These are phyloP conservation scores for Pomacea maculata DNA, from an alignment of 1,140 invertebrate genomes.

Conservation along the genomic window DNA sequence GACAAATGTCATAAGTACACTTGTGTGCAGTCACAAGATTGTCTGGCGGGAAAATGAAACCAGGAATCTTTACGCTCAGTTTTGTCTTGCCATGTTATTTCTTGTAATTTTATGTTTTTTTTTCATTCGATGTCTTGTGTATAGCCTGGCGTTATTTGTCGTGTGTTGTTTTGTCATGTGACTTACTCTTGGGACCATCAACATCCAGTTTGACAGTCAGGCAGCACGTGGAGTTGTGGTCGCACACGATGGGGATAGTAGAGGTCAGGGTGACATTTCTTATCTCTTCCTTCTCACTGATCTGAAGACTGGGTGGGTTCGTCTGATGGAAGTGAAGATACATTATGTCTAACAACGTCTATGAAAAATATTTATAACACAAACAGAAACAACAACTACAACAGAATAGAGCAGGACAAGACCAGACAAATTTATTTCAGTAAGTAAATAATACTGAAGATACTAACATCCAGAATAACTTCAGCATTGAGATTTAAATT, in stretches of 20 bases:
- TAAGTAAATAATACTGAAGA: too few species aligned
- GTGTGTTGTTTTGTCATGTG: neutral
- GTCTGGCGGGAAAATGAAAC: neutral
- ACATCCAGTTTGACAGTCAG: constrained; percentile 23
- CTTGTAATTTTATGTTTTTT: too few species aligned
- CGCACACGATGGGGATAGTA: constrained; percentile 29
- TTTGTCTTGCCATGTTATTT: too few species aligned
- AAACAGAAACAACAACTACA: neutral
- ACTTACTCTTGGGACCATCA: constrained; percentile 19
- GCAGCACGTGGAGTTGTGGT: constrained; percentile 17
- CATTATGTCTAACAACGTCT: too few species aligned
- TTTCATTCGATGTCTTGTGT: too few species aligned
- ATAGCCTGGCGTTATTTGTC: too few species aligned
- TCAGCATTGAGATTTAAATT: too few species aligned
- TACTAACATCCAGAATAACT: too few species aligned
- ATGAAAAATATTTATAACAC: neutral
- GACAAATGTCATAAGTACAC: constrained; percentile 3
- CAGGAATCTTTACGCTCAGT: too few species aligned
- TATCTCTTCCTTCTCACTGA: constrained; percentile 23
- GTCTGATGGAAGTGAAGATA: constrained; percentile 1
- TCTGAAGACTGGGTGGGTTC: constrained; percentile 3
- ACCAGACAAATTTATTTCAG: too few species aligned
- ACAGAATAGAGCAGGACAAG: neutral
- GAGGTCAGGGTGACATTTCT: constrained; percentile 23
- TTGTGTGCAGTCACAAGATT: constrained; percentile 2